A percentile compares a stretch with the other conserved stretches of the same genome.
Conservation (phyloP, 92 coral and sea anemone genomes). For the Porites evermanni region DNA sequence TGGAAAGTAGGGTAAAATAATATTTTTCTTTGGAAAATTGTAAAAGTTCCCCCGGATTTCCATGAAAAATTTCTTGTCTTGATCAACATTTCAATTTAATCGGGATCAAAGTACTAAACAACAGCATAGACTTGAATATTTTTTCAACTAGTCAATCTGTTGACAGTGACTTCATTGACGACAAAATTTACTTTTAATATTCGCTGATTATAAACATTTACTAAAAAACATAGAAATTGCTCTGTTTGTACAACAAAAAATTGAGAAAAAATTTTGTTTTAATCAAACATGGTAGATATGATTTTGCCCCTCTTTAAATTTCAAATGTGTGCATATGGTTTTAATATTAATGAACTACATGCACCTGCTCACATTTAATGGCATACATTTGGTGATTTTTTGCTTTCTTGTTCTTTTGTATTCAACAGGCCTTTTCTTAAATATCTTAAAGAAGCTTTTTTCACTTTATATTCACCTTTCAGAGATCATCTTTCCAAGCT, state of each 20-base stretch:
- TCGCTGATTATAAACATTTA: neutral
- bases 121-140: too few species aligned
- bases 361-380: conserved; percentile 5
- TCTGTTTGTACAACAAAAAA: neutral
- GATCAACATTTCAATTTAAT: too few species aligned
- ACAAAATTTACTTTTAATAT: neutral
- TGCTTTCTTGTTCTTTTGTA: conserved; percentile 1
- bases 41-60: too few species aligned
- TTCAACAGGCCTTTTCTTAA: neutral
- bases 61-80: too few species aligned
- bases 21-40: too few species aligned
- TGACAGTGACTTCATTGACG: neutral
- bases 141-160: too few species aligned
- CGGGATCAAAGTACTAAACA: too few species aligned
- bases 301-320: neutral
- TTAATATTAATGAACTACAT: conserved; percentile 28
- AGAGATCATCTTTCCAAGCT: neutral
- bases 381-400: too few species aligned
- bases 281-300: neutral
- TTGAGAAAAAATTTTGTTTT: neutral
- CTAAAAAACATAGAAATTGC: neutral
- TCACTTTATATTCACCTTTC: neutral
- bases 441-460: neutral
- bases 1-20: too few species aligned
- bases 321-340: conserved; percentile 10